Conservation (phyloP, 2,113 vertebrate genomes). For the Pituophis catenifer region DNA sequence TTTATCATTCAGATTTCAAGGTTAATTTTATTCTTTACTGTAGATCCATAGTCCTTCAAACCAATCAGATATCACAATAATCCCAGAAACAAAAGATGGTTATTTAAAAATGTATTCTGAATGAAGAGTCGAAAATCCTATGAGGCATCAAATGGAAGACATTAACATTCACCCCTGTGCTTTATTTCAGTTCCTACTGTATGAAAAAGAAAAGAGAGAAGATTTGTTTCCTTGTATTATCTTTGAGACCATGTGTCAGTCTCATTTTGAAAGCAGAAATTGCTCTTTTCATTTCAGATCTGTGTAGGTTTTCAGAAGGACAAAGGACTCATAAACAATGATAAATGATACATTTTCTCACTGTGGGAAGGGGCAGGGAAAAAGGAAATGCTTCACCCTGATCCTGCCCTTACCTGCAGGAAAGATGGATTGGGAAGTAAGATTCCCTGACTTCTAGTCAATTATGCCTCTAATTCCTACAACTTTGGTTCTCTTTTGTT, state of each 20-base stretch:
- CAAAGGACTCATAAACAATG: constrained; percentile 58
- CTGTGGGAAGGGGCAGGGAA: constrained; percentile 37
- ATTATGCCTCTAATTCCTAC: constrained; percentile 38
- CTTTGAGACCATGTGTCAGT: constrained; percentile 49
- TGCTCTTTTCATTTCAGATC: constrained; percentile 61
- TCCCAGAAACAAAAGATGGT: constrained; percentile 57
- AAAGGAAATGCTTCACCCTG: constrained; percentile 52
- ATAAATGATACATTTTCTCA: constrained; percentile 62
- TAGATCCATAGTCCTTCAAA: constrained; percentile 60
- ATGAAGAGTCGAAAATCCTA: constrained; percentile 52
- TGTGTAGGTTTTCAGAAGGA: constrained; percentile 63
- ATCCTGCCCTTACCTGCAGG: constrained; percentile 58
- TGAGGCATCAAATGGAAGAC: constrained; percentile 43
- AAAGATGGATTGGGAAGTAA: constrained; percentile 55
- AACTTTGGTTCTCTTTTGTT: constrained; percentile 55
- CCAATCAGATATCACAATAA: constrained; percentile 57
- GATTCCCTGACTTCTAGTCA: constrained; percentile 51
- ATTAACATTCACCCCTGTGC: constrained; percentile 58
- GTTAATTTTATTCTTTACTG: constrained; percentile 58
- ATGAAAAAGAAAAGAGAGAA: constrained; percentile 44
- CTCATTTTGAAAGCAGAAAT: constrained; percentile 63
- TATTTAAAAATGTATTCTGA: constrained; percentile 56
- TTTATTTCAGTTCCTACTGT: constrained; percentile 43
- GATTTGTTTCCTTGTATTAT: constrained; percentile 50
- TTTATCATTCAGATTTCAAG: constrained; percentile 58